Conservation (phyloP, 2,888 invertebrate genomes). For the Geotrupes spiniger region DNA sequence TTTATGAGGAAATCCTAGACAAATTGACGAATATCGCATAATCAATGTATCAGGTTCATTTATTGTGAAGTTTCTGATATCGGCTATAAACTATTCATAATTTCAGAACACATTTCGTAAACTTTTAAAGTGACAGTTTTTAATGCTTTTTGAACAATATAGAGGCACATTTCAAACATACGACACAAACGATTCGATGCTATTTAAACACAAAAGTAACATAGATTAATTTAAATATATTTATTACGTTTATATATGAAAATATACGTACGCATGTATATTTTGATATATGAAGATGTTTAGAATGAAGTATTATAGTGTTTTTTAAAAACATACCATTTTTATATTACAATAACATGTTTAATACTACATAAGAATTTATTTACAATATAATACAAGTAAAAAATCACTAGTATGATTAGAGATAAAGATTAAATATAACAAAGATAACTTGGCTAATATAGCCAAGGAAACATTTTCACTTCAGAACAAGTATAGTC, state of each 20-base stretch:
- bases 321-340: conserved; percentile 45
- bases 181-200: too few relatives aligned
- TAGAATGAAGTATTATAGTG: conserved; percentile 31
- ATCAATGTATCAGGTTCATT: too few relatives aligned
- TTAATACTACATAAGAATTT: conserved; percentile 31
- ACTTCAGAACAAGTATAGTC: conserved; percentile 4
- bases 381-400: conserved; percentile 48
- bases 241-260: conserved; percentile 28
- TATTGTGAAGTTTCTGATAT: too few relatives aligned
- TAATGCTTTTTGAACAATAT: too few relatives aligned
- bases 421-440: conserved; percentile 33
- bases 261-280: too few relatives aligned
- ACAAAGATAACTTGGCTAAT: conserved; percentile 42
- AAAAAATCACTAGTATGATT: conserved; percentile 42
- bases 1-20: too few relatives aligned
- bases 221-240: conserved; percentile 26
- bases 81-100: too few relatives aligned
- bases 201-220: conserved; percentile 5
- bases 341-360: conserved; percentile 37
- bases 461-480: conserved; percentile 35
- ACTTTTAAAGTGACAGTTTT: too few relatives aligned
- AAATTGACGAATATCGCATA: too few relatives aligned
- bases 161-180: too few relatives aligned
- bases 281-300: conserved; percentile 28
- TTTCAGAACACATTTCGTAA: too few relatives aligned